These are phyloP conservation scores for Agapetus fuscipes DNA, from an alignment of 2,888 invertebrate species.

Conservation along the genomic window DNA sequence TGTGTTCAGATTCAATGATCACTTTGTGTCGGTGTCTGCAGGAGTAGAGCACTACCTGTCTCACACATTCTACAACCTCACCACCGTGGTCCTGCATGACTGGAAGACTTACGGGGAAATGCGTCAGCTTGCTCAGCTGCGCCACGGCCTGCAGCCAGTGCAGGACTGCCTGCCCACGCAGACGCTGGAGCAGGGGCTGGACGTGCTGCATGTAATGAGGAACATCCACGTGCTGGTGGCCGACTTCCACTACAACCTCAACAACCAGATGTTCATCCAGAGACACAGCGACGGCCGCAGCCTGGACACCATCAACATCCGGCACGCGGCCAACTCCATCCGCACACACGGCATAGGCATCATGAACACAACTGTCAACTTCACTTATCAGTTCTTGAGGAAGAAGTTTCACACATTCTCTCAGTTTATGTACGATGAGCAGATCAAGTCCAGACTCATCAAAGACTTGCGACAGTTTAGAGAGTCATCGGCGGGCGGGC, in stretches of 20 bases:
- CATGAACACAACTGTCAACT: slow-evolving; percentile 90
- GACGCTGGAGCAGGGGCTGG: slow-evolving; percentile 92
- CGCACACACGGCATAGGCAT: slow-evolving; percentile 95
- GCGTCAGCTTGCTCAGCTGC: slow-evolving; percentile 82
- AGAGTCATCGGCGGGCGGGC: slow-evolving; percentile 65
- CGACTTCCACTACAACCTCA: slow-evolving; percentile 89
- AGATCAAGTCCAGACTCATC: slow-evolving; percentile 87
- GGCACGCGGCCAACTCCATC: slow-evolving; percentile 93
- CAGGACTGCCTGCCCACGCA: slow-evolving; percentile 93
- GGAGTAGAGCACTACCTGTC: slow-evolving; percentile 84
- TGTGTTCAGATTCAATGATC: slow-evolving; percentile 44
- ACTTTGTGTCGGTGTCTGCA: slow-evolving; percentile 55
- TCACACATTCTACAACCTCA: slow-evolving; percentile 92
- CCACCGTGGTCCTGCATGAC: slow-evolving; percentile 93
- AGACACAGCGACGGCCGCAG: slow-evolving; percentile 85
- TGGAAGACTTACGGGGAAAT: slow-evolving; percentile 97
- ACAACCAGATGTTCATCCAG: slow-evolving; percentile 94
- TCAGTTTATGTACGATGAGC: slow-evolving; percentile 96
- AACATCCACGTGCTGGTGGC: slow-evolving; percentile 93
- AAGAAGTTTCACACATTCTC: slow-evolving; percentile 92
- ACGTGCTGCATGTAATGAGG: slow-evolving; percentile 94
- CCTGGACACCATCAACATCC: slow-evolving; percentile 89
- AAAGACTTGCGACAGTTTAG: slow-evolving; percentile 79
- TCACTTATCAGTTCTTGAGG: slow-evolving; percentile 87
- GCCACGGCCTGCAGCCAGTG: slow-evolving; percentile 71